Evolutionary conservation across 1,140 invertebrate genomes (phyloP).

Genomic region (Calliopsis andreniformis): DNA sequence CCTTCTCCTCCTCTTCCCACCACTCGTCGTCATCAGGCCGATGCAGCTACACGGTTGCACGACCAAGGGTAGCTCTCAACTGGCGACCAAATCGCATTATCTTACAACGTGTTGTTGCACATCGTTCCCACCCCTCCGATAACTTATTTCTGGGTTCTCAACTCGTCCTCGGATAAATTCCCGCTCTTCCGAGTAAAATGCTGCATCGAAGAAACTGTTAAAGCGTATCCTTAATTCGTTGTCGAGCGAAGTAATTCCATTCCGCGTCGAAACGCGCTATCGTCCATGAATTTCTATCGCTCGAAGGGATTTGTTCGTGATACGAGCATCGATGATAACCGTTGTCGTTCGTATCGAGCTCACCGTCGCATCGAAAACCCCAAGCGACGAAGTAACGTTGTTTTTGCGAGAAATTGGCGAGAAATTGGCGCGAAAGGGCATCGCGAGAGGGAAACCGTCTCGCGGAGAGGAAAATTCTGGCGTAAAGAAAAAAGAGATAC

Average conservation of each 20-base stretch:
- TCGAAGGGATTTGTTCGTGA: too few species aligned
- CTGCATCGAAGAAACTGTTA: neutral
- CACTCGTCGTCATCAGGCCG: neutral
- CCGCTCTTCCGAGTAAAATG: neutral
- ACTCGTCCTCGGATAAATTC: neutral
- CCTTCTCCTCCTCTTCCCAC: neutral
- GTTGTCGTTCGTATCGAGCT: neutral
- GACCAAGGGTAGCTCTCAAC: conserved; percentile 17
- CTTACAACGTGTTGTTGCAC: conserved; percentile 40
- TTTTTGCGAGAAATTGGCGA: conserved; percentile 2
- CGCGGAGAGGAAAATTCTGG: neutral
- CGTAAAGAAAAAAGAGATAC: conserved; percentile 1
- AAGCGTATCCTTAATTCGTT: neutral
- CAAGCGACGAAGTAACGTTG: neutral
- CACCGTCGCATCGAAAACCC: neutral
- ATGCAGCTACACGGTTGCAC: neutral
- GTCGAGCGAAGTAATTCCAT: too few species aligned
- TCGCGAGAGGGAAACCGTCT: neutral
- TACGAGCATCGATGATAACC: too few species aligned
- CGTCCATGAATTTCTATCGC: too few species aligned
- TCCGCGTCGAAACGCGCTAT: too few species aligned
- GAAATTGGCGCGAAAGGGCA: neutral
- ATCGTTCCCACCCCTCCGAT: conserved; percentile 11
- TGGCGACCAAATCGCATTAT: conserved; percentile 49
- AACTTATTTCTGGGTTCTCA: conserved; percentile 17